These are phyloP conservation scores for Porphyrio hochstetteri DNA, from an alignment of 2,113 vertebrate genomes.

Conservation along the genomic window DNA sequence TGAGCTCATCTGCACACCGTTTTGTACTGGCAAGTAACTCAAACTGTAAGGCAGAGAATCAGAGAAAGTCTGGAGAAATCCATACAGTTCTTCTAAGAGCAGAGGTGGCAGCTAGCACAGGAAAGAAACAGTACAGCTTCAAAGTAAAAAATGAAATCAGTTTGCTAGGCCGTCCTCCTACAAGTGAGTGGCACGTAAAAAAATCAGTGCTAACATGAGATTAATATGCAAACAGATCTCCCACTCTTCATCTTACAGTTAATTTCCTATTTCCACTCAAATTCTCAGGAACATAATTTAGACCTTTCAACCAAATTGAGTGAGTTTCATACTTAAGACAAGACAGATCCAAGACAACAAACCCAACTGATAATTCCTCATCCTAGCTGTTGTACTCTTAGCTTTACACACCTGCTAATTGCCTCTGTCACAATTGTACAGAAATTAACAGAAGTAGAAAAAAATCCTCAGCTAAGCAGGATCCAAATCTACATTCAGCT, in stretches of 20 bases:
- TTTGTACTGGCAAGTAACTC: background rate
- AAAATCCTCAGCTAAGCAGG: background rate
- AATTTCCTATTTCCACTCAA: background rate
- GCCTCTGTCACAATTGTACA: background rate
- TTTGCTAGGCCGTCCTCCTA: background rate
- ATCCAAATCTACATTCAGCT: background rate
- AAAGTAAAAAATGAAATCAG: background rate
- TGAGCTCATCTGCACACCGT: background rate
- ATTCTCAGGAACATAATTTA: background rate
- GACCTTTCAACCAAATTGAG: background rate
- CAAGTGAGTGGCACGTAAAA: background rate
- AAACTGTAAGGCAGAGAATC: accelerated
- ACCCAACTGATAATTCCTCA: accelerated
- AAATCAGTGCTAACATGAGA: background rate
- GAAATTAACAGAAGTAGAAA: background rate
- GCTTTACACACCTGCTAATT: background rate
- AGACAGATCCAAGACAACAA: background rate
- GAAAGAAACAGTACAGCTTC: background rate
- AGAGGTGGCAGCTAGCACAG: background rate
- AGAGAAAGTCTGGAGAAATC: background rate
- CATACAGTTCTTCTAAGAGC: background rate
- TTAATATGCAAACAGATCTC: background rate
- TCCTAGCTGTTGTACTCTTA: background rate
- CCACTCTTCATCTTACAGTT: background rate
- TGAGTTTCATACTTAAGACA: background rate